Evolutionary conservation across 2,888 invertebrate species (phyloP).

Genomic region (Apoda limacodes): DNA sequence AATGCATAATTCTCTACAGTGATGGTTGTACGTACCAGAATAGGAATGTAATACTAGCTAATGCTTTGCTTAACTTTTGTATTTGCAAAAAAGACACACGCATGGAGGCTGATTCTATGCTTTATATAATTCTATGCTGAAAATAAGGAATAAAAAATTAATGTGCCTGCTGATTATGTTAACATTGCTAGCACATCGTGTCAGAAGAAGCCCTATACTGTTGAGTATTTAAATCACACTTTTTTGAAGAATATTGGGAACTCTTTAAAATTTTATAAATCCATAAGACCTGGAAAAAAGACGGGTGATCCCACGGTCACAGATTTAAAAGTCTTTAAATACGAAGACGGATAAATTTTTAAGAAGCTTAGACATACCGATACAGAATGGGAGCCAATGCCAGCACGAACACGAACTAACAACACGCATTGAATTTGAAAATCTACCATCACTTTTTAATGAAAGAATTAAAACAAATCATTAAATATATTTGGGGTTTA

Average conservation of each 20-base stretch:
- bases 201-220: slow-evolving; percentile 12
- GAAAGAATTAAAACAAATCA: slow-evolving; percentile 9
- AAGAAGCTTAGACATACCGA: slow-evolving; percentile 13
- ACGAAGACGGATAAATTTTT: slow-evolving; percentile 13
- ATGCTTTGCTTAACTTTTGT: not conserved
- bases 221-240: slow-evolving; percentile 9
- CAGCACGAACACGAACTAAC: slow-evolving; percentile 1
- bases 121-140: slow-evolving; percentile 4
- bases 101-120: slow-evolving; percentile 6
- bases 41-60: not conserved
- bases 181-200: slow-evolving; percentile 6
- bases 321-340: slow-evolving; percentile 11
- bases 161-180: slow-evolving; percentile 11
- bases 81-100: slow-evolving; percentile 8
- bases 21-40: slow-evolving; percentile 21
- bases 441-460: slow-evolving; percentile 1
- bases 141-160: slow-evolving; percentile 9
- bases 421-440: slow-evolving; percentile 3
- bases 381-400: too few relatives aligned
- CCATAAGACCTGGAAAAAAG: slow-evolving; percentile 12
- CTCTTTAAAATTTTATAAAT: slow-evolving; percentile 9
- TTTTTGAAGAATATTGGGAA: slow-evolving; percentile 14
- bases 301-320: slow-evolving; percentile 14
- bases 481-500: too few relatives aligned
- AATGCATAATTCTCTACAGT: slow-evolving; percentile 13